Base-by-base conservation (phyloP, 2,113 vertebrate genomes). In the zebrafish (Danio rerio) region DNA sequence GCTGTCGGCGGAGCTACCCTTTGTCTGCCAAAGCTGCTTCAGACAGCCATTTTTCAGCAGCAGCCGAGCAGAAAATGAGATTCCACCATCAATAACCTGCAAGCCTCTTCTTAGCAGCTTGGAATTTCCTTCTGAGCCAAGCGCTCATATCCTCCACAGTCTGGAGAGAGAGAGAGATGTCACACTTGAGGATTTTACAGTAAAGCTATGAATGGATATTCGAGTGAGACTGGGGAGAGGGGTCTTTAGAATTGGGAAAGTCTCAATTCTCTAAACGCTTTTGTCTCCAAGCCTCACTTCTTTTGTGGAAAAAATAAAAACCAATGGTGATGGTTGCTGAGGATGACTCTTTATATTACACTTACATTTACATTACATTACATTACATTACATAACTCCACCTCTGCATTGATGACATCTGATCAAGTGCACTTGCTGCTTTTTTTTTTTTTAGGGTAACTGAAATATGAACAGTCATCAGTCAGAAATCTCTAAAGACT, bases 61-160 rank as follows among this genome's bases (percentile, higher is more conserved):
- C 84, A 53, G 70, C 52, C 42, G 63, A 86, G 82, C 82, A 86
- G 76, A 86, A 86, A 88, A 86, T 86, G 80, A 86, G 80, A 86
- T 84, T 86, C 77, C 81, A 69, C 77, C 70, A 63, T 71, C 71
- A 69, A 58, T 31, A 56, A 87, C 84, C 83, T 81, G 63, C 66
- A 71, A 68, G 61, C 83, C 62, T 72, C 50, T 66, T 61, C 42
- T 65, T 18, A 78, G 55, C 18, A 18, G 52, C 3, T 20, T 72
- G 81, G 83, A 82, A 83, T 80, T 80, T 78, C 81, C 72, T 80
- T 65, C 58, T 42, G 49, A 20, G 73, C 55, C 11, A 61, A 74
- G 58, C 1, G 53, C 21, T 52, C 52, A 77, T 11, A 82, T 85
- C 65, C 61, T 79, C 62, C 43, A 74, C 31, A 49, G 45, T 61